Percentiles rank a stretch among this genome's conserved stretches.
Evolutionary conservation across 2,113 vertebrate species (phyloP).

Genomic region (Lycocorax pyrrhopterus): DNA sequence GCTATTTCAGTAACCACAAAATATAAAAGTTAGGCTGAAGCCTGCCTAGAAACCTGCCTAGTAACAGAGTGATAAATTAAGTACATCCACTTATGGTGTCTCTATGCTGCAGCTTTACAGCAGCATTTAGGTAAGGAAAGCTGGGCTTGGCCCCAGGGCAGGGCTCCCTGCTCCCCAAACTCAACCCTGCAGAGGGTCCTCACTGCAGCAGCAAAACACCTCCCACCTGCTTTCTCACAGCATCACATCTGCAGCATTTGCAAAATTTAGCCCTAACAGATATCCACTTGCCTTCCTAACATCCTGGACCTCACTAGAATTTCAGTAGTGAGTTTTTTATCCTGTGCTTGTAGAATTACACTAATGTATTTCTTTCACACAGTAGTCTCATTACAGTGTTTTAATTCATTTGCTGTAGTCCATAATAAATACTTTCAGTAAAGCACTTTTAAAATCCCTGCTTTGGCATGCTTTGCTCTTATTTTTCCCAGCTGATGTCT

Average conservation of each 20-base stretch:
- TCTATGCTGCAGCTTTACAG: neutral
- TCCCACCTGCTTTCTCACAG: neutral
- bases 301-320: neutral
- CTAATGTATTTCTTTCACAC: neutral
- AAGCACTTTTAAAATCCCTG: neutral
- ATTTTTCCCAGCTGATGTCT: neutral
- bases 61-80: conserved; percentile 51
- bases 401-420: neutral
- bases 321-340: neutral
- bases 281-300: neutral
- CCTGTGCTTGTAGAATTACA: neutral
- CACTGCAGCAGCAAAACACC: neutral
- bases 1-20: conserved; percentile 20
- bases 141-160: neutral
- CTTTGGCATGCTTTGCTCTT: neutral
- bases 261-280: neutral
- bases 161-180: neutral
- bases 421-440: conserved; percentile 8
- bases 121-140: neutral
- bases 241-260: neutral
- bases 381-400: neutral
- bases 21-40: conserved; percentile 2
- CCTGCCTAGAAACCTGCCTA: conserved; percentile 53
- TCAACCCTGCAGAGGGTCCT: neutral
- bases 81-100: neutral